Evolutionary conservation across 2,113 vertebrate species (phyloP), one percentile per base, ranked within the genome.

Genomic region (Mungos mungo): DNA sequence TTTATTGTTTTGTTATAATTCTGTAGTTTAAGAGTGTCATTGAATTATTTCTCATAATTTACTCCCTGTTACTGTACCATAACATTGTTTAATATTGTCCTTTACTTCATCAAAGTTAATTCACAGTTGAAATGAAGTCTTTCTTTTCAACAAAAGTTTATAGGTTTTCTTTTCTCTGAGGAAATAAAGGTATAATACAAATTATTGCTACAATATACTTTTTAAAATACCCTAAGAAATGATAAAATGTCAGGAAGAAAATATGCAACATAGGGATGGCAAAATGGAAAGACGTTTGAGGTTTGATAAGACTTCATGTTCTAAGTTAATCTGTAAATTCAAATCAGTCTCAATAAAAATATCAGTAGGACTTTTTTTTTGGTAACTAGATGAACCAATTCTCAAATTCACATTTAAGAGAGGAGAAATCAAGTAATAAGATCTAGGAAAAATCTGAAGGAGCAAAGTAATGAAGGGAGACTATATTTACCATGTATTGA

Each of bases 131-230:
- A 83, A 35, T 65, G 31, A 35, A 82, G 29, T 69, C n/a, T 83
- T 54, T 92, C 16, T 91, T 94, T 68, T 88, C 68, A 77, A 16
- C 10, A 68, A 47, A 81, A 87, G 60, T 63, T 81, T 69, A 5
- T 87, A 71, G 57, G 63, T 88, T 90, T 92, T 68, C 38, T 84
- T 84, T 79, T 35, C 25, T 50, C 38, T 93, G 69, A 86, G 23
- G 66, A 93, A 93, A n/a, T 71, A 60, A 41, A 65, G 14, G 9
- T 87, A 82, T 23, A 90, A 7, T 93, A 77, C 80, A 95, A 60
- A 90, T 96, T 82, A 96, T 54, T 82, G 21, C 33, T 88, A 82
- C 14, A 95, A 33, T 54, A 87, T 23, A 69, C 50, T 89, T 96
- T 65, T 71, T 12, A 27, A 83, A 91, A 94, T 96, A 57, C 16